Evolutionary conservation across 1,140 invertebrate species (phyloP), one percentile per base, ranked within the genome.

Genomic region (Watersipora subatra): DNA sequence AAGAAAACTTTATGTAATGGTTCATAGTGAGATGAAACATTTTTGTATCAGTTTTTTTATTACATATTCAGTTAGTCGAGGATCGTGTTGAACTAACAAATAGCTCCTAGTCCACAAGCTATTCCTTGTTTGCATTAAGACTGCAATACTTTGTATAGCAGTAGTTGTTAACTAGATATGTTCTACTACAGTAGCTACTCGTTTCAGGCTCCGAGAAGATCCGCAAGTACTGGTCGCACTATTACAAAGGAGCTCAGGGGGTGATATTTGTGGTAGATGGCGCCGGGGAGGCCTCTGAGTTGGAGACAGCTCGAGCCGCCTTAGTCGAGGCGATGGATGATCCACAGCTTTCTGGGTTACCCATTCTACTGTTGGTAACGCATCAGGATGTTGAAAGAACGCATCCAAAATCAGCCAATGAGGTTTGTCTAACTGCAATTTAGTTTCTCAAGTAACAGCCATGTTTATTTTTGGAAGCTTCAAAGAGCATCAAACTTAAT

Each of bases 251-350:
- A 61, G 69, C 73, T 27, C 70, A 77, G 29, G 76, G 72, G 22
- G 70, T 77, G 1, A 74, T 77, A 46, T 77, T 75, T 70, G 73
- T 77, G 17, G 66, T 77, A 26, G 69, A 75, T 62, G 72, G 75
- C 62, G 59, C 69, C 25, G 61, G 64, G 26, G 63, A 46, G 66
- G 71, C 73, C 2, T 69, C 72, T 28, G 69, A 71, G 7, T 56
- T 76, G 22, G 66, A 71, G 27, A 62, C 56, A 56, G 69, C 69
- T 7, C 73, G 72, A 61, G 65, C 46, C 25, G 73, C 74, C 61
- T 63, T 77, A n/a, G 58, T 67, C 30, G 74, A 76, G 55, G 73
- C 72, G 12, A 59, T 75, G 22, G 67, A 57, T 26, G 67, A 75
- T 67, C 70, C 69, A 28, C 68, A 71, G n/a, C 64, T 77, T n/a